A percentile compares a stretch with the other conserved stretches of the same genome.
These are phyloP conservation scores for Molossus alvarezi DNA, from an alignment of 2,797 vertebrate species.

Conservation along the genomic window DNA sequence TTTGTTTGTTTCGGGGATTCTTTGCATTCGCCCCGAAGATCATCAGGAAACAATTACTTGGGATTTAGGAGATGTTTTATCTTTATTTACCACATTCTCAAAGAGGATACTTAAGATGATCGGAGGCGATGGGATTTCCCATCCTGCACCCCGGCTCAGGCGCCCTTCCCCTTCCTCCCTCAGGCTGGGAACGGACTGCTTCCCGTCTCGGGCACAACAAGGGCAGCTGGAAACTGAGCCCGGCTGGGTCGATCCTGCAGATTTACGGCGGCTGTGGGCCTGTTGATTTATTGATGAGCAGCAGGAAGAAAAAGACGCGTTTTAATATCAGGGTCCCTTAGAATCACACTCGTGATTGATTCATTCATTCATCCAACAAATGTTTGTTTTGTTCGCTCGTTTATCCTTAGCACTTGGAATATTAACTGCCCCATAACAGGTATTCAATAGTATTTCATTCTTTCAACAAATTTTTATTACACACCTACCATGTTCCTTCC, in stretches of 20 bases:
- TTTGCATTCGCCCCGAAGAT: neutral
- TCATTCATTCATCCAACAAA: neutral
- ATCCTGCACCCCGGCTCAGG: accelerated
- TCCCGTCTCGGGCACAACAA: neutral
- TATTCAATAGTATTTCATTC: neutral
- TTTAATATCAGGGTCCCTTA: neutral
- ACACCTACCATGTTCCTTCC: neutral
- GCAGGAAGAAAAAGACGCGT: slow-evolving; percentile 1
- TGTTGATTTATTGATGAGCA: slow-evolving; percentile 46
- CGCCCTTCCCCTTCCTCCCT: neutral
- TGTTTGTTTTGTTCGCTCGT: neutral
- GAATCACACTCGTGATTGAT: neutral
- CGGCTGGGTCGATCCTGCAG: neutral
- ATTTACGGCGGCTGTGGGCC: neutral
- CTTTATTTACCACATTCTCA: slow-evolving; percentile 22
- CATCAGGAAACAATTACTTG: neutral
- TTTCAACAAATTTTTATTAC: slow-evolving; percentile 3
- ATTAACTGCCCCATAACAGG: neutral
- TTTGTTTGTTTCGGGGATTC: neutral
- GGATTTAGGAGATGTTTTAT: neutral
- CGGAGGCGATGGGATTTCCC: neutral
- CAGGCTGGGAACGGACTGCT: neutral
- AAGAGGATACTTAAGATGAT: neutral
- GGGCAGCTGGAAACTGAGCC: slow-evolving; percentile 5
- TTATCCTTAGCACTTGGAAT: neutral